Conservation (phyloP, 2,888 invertebrate genomes). For the Timema cristinae region DNA sequence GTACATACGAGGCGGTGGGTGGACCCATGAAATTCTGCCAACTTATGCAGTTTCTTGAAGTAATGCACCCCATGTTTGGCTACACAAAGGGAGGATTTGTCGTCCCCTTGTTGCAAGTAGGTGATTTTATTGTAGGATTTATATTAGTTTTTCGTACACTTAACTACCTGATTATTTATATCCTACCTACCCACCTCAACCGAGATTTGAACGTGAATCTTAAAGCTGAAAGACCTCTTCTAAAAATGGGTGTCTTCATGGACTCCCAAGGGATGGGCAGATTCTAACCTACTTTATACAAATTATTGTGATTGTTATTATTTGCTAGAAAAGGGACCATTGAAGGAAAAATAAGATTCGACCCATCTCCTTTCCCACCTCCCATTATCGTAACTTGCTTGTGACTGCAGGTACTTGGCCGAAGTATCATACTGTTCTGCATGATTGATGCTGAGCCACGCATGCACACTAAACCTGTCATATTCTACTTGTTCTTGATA, state of each 20-base stretch:
- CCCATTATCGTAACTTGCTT: too few relatives aligned
- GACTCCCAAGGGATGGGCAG: too few relatives aligned
- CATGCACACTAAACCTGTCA: constrained; percentile 81
- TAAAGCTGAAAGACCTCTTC: too few relatives aligned
- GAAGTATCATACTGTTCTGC: constrained; percentile 72
- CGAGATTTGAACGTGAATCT: too few relatives aligned
- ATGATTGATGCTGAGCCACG: constrained; percentile 81
- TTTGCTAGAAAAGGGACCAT: too few relatives aligned
- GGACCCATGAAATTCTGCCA: constrained; percentile 77
- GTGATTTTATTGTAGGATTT: neutral
- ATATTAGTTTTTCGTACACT: neutral
- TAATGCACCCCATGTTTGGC: constrained; percentile 84
- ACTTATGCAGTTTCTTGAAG: constrained; percentile 77
- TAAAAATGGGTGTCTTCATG: too few relatives aligned
- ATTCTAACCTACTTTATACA: too few relatives aligned
- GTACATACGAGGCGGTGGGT: constrained; percentile 70
- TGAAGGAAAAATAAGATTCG: too few relatives aligned
- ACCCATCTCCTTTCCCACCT: too few relatives aligned
- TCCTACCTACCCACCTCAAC: too few relatives aligned
- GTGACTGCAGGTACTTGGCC: constrained; percentile 57
- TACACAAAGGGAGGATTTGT: constrained; percentile 75
- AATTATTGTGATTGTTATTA: too few relatives aligned
- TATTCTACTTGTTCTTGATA: constrained; percentile 80
- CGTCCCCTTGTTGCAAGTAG: constrained; percentile 68
- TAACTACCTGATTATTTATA: too few relatives aligned